These are phyloP conservation scores for Phengaris alcon DNA, from an alignment of 2,888 invertebrate species.

Conservation along the genomic window DNA sequence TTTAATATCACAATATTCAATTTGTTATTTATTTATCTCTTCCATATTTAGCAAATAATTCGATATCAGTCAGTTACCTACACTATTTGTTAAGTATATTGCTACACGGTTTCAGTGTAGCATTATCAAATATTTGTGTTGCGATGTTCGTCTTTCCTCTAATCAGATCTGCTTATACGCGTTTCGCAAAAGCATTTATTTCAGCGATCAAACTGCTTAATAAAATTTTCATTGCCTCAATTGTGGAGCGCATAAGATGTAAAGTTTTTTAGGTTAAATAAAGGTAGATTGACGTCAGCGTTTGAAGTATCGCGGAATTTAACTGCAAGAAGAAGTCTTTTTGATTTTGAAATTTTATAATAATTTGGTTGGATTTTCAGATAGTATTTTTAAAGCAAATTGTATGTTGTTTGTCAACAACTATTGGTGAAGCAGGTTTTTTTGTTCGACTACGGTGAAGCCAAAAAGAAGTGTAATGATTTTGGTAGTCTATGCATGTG, in stretches of 20 bases:
- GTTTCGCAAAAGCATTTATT: conserved; percentile 27
- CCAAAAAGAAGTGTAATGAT: too few relatives aligned
- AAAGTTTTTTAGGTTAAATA: conserved; percentile 19
- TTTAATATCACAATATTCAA: background rate
- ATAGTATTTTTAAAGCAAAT: background rate
- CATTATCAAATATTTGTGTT: background rate
- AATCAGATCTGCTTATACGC: background rate
- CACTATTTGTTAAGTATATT: background rate
- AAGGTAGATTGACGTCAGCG: conserved; percentile 19
- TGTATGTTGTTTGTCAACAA: too few relatives aligned
- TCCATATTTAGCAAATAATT: conserved; percentile 9
- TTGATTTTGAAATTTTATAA: too few relatives aligned
- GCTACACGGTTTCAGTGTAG: conserved; percentile 3
- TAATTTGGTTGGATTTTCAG: background rate
- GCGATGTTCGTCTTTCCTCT: background rate
- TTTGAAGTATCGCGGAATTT: background rate
- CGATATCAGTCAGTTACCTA: conserved; percentile 5
- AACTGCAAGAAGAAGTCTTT: background rate
- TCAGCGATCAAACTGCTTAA: conserved; percentile 21
- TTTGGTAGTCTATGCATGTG: too few relatives aligned
- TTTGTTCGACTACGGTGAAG: too few relatives aligned
- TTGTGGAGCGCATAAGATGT: conserved; percentile 20
- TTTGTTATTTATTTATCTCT: background rate
- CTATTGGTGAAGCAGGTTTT: too few relatives aligned
- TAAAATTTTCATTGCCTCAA: conserved; percentile 24